Evolutionary conservation across 2,797 vertebrate species (phyloP), one percentile per base, ranked within the genome.

Genomic region (Peromyscus nudipes): DNA sequence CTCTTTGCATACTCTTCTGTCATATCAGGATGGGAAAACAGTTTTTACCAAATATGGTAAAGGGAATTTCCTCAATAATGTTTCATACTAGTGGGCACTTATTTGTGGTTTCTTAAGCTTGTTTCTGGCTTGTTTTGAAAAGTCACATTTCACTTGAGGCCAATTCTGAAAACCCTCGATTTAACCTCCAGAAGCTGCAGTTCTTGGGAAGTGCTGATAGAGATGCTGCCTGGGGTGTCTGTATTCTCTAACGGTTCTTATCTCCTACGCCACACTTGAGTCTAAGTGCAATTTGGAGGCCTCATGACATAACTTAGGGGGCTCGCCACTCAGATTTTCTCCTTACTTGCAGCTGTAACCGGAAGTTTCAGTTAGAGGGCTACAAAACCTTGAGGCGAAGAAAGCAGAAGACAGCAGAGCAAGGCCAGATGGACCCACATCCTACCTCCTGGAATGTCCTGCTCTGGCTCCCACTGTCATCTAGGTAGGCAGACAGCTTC

Each of bases 401-500:
- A 40, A 91, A 92, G 75, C 55, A 23, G 79, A 62, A 65, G 25
- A 90, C 65, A 3, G 52, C 23, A 27, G 69, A 25, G 27, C 86
- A 85, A 81, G 91, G 6, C 1, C 73, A n/a, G 27, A 46, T 2
- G 1, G 65, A 29, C 5, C 55, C 10, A 11, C 4, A 8, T 79
- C 95, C 86, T 98, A 99, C 99, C 99, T 99, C 99, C 98, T 99
- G 99, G 91, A 99, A 98, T 16, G 99, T 99, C 97, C 99, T 99
- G 93, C 99, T 99, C 95, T 99, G 99, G 52, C 98, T 97, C 25
- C 98, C 97, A 83, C 99, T 99, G 96, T 98, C 99, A 94, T 99
- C 99, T 80, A 99, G 98, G 96, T 95, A 98, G 0, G 90, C 77
- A 37, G 99, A 98, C 4, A 99, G 99, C 95, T 98, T 99, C 96